A percentile compares a stretch with the other conserved stretches of the same genome.
phyloP scores from a whole-genome alignment of 2,888 invertebrate genomes.

The Aricia artaxerxes region DNA sequence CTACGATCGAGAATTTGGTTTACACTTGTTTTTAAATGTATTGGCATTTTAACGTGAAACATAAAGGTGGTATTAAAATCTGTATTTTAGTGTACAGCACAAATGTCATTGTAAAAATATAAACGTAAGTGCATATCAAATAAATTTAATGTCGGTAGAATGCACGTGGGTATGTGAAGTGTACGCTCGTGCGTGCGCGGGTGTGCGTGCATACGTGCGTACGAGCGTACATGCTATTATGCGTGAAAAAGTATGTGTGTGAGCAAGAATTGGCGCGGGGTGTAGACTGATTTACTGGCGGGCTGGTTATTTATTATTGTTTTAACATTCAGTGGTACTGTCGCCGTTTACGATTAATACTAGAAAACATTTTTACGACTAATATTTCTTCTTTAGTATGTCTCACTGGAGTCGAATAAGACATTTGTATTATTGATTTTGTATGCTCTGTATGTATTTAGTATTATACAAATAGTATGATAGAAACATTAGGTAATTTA shows the following conservation, averaged over 20 bases:
- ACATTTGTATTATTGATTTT: constrained; percentile 15
- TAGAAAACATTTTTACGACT: background rate
- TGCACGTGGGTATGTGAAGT: constrained; percentile 50
- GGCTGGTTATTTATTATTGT: constrained; percentile 26
- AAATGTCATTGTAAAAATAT: constrained; percentile 74
- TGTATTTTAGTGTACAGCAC: constrained; percentile 71
- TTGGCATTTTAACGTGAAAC: background rate
- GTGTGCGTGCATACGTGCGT: constrained; percentile 25
- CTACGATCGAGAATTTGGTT: background rate
- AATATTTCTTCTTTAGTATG: constrained; percentile 8
- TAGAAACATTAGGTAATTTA: background rate
- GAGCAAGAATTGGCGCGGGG: constrained; percentile 24
- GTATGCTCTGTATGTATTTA: background rate
- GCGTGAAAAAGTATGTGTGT: constrained; percentile 19
- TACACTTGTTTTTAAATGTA: background rate
- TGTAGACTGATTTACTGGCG: constrained; percentile 21
- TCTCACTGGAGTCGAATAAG: background rate
- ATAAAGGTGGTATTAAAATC: constrained; percentile 5
- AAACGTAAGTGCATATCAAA: constrained; percentile 77
- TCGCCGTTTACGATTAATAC: background rate
- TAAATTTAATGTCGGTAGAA: constrained; percentile 72
- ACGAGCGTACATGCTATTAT: constrained; percentile 22
- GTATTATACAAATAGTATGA: background rate
- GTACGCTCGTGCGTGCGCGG: constrained; percentile 29
- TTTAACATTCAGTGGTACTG: background rate